Conservation (phyloP, 2,113 vertebrate species). For the Panurus biarmicus region DNA sequence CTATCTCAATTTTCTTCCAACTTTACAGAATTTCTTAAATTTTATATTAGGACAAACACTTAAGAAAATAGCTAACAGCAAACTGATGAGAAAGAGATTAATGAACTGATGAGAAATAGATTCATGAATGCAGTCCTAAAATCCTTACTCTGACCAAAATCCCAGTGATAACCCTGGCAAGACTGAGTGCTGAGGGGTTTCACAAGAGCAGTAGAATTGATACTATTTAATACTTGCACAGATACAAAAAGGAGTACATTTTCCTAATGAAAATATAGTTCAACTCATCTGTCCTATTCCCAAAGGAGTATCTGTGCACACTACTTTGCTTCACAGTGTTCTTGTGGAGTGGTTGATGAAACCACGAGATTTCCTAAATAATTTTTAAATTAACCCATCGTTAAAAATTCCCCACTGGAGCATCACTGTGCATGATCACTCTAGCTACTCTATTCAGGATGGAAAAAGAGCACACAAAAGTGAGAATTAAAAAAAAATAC, state of each 20-base stretch:
- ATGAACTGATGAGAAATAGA: no score
- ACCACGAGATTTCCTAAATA: background rate
- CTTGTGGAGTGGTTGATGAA: background rate
- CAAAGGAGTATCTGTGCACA: background rate
- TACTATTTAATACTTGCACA: background rate
- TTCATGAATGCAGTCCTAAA: accelerated
- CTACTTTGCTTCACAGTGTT: background rate
- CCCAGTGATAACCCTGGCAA: background rate
- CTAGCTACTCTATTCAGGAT: background rate
- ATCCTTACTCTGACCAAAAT: background rate
- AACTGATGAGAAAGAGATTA: background rate
- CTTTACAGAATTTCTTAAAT: background rate
- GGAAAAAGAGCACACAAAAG: background rate
- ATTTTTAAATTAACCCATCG: background rate
- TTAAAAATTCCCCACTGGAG: background rate
- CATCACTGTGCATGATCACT: background rate
- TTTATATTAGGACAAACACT: background rate
- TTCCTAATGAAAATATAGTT: background rate
- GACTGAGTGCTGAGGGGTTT: background rate
- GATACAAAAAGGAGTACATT: background rate
- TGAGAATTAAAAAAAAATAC: background rate
- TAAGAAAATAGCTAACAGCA: background rate
- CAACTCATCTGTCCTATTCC: background rate
- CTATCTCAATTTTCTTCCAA: background rate
- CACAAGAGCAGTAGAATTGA: background rate